Conservation (phyloP, 2,797 vertebrate genomes). For the Sebastes oblongus region DNA sequence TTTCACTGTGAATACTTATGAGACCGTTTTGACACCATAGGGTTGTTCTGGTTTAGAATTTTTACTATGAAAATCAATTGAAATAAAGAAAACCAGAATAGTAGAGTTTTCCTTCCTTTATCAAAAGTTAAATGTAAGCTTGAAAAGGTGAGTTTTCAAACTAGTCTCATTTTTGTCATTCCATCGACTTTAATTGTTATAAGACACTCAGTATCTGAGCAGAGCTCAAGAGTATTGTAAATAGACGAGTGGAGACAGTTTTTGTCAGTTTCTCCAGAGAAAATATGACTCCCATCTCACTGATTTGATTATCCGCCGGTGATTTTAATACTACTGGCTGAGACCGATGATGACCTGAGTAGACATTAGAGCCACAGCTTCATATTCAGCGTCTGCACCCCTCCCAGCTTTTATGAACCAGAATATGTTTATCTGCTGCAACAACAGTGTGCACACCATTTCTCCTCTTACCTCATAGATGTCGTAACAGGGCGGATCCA, state of each 20-base stretch:
- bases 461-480: constrained; percentile 58
- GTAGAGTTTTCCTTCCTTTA: background rate
- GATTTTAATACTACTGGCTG: background rate
- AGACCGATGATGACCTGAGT: background rate
- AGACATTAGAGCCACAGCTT: constrained; percentile 6
- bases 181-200: too few relatives aligned
- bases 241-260: background rate
- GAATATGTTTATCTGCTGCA: constrained; percentile 26
- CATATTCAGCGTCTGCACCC: background rate
- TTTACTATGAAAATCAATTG: background rate
- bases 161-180: too few relatives aligned
- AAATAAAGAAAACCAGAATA: background rate
- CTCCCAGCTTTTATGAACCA: constrained; percentile 19
- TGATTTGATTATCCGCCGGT: constrained; percentile 14
- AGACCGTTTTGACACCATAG: too few relatives aligned
- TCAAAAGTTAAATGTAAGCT: background rate
- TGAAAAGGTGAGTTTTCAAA: background rate
- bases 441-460: background rate
- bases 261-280: background rate
- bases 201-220: background rate
- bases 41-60: background rate
- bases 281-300: background rate
- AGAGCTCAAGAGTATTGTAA: background rate
- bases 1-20: too few relatives aligned
- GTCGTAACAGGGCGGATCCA: constrained; percentile 48